These are phyloP conservation scores for Agapornis roseicollis DNA, from an alignment of 2,113 vertebrate species.

Conservation along the genomic window DNA sequence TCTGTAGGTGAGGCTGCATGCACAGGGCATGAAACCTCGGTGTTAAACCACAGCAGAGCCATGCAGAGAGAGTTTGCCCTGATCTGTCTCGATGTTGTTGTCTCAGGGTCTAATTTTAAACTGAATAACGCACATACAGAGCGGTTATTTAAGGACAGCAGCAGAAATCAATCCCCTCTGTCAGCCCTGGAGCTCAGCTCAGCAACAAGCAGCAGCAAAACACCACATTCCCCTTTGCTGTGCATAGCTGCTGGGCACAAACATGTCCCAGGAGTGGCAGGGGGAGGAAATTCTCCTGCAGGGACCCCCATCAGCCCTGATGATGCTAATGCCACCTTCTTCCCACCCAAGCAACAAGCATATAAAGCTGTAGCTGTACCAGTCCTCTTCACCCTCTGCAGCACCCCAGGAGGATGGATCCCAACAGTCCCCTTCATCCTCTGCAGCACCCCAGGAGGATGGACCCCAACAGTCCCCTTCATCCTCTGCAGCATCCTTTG, in stretches of 20 bases:
- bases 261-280: accelerated
- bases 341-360: not conserved
- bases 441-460: not conserved
- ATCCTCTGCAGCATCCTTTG: not conserved
- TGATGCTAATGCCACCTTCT: not conserved
- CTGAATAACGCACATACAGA: not conserved
- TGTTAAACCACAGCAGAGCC: not conserved
- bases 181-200: not conserved
- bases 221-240: not conserved
- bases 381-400: not conserved
- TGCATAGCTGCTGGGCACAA: not conserved
- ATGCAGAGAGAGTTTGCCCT: not conserved
- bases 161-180: not conserved
- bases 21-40: accelerated
- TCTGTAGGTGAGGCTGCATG: not conserved
- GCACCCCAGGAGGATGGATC: not conserved
- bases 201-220: not conserved
- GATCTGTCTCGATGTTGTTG: not conserved
- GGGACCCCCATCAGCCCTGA: not conserved
- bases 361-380: not conserved
- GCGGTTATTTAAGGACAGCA: not conserved
- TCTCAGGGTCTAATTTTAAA: slow-evolving; percentile 53
- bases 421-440: not conserved
- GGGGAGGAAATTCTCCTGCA: not conserved
- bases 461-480: no score